Evolutionary conservation across 64 coral and sea anemone species (phyloP).

Genomic region (Hydrozoanthus tunicans): DNA sequence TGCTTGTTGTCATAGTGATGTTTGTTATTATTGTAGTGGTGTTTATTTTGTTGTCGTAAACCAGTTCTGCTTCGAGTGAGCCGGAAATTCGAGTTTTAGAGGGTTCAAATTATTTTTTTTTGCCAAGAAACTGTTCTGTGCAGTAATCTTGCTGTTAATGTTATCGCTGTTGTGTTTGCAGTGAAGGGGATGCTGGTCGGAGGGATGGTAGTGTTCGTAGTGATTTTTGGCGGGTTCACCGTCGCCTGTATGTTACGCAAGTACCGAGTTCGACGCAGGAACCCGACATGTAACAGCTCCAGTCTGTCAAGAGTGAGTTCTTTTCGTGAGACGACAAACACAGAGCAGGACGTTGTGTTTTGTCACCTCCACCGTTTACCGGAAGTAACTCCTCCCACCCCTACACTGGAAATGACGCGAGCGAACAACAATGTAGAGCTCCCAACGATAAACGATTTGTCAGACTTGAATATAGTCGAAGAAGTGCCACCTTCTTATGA

Average conservation of each 20-base stretch:
- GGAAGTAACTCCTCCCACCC: not conserved
- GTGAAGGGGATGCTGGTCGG: conserved; percentile 17
- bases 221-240: not conserved
- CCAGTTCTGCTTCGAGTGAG: no score
- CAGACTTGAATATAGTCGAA: conserved; percentile 26
- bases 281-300: not conserved
- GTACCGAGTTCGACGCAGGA: not conserved
- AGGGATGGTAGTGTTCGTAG: conserved; percentile 1
- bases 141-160: not conserved
- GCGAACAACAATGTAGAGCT: not conserved
- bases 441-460: conserved; percentile 37
- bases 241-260: conserved; percentile 20
- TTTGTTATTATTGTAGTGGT: not conserved
- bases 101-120: no score
- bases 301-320: conserved; percentile 37
- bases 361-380: conserved; percentile 34
- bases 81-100: no score
- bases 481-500: conserved; percentile 39
- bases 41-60: no score
- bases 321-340: not conserved
- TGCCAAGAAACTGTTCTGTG: not conserved
- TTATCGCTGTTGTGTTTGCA: conserved; percentile 14
- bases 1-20: not conserved
- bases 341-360: not conserved
- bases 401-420: not conserved